Percentiles rank a stretch among this genome's conserved stretches.
phyloP scores from a whole-genome alignment of 2,888 invertebrate genomes.

The Caenorhabditis sp. region DNA sequence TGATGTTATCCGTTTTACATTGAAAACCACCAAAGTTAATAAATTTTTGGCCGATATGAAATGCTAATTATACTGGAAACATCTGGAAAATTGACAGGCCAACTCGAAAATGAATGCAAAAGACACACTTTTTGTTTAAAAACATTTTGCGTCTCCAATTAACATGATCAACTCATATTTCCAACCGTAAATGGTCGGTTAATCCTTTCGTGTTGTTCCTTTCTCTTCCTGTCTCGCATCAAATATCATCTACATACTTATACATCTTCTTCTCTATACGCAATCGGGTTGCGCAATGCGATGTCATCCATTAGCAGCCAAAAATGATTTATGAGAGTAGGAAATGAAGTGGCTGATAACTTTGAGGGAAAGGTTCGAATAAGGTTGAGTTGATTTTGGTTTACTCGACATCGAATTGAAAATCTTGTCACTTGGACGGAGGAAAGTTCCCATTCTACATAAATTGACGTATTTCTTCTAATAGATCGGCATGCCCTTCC shows the following conservation, averaged over 20 bases:
- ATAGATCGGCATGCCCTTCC: too few species aligned
- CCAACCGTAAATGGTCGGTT: conserved; percentile 32
- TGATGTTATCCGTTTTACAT: too few species aligned
- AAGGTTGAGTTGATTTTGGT: too few species aligned
- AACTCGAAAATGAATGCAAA: neutral
- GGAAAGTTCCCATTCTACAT: too few species aligned
- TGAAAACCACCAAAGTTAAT: too few species aligned
- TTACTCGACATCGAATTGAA: too few species aligned
- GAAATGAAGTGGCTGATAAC: neutral
- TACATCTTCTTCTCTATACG: conserved; percentile 1
- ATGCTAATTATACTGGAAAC: too few species aligned
- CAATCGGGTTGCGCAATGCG: conserved; percentile 20
- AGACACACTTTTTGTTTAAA: neutral
- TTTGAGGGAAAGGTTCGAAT: neutral
- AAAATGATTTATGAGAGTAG: conserved; percentile 5
- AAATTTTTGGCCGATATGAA: too few species aligned
- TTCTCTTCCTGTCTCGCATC: conserved; percentile 1
- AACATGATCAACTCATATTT: conserved; percentile 31
- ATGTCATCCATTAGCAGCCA: neutral
- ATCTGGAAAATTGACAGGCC: too few species aligned
- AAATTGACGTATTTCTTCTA: too few species aligned
- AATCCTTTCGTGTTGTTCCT: conserved; percentile 38
- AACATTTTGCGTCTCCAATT: conserved; percentile 41
- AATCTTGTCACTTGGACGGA: too few species aligned
- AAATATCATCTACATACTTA: conserved; percentile 29